phyloP scores from a whole-genome alignment of 2,113 vertebrate species.

The Mesocricetus auratus region DNA sequence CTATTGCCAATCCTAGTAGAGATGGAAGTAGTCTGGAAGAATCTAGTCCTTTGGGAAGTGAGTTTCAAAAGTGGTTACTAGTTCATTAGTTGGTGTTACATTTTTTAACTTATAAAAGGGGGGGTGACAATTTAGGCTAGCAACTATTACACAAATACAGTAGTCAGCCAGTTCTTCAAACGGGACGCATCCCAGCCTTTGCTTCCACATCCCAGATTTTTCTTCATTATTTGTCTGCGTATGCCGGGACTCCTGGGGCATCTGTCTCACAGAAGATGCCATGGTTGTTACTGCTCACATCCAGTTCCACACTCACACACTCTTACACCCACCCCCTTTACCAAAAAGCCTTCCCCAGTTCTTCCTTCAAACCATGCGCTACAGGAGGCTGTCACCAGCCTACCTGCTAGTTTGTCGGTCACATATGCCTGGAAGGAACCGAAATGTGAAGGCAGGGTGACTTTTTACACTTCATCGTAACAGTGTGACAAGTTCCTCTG shows the following conservation, averaged over 20 bases:
- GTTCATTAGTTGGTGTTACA: conserved; percentile 4
- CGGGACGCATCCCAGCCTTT: not conserved
- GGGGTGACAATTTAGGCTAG: not conserved
- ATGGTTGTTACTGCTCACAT: not conserved
- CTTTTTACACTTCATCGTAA: not conserved
- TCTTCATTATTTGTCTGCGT: not conserved
- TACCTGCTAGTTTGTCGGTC: not conserved
- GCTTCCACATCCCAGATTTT: not conserved
- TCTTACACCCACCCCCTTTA: not conserved
- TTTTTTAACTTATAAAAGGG: not conserved
- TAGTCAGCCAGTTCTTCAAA: not conserved
- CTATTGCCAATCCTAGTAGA: not conserved
- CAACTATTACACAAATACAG: not conserved
- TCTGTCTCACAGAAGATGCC: not conserved
- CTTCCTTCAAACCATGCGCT: not conserved
- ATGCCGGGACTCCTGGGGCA: not conserved
- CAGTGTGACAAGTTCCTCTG: not conserved
- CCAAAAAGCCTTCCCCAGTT: not conserved
- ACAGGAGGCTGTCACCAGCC: not conserved
- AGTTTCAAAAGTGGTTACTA: conserved; percentile 18
- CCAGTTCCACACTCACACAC: not conserved
- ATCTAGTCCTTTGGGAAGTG: conserved; percentile 27
- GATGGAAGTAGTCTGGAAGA: not conserved
- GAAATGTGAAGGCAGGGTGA: not conserved
- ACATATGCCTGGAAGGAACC: not conserved